Conservation (phyloP, 1,140 invertebrate species). For the Scaptomyza hsui region DNA sequence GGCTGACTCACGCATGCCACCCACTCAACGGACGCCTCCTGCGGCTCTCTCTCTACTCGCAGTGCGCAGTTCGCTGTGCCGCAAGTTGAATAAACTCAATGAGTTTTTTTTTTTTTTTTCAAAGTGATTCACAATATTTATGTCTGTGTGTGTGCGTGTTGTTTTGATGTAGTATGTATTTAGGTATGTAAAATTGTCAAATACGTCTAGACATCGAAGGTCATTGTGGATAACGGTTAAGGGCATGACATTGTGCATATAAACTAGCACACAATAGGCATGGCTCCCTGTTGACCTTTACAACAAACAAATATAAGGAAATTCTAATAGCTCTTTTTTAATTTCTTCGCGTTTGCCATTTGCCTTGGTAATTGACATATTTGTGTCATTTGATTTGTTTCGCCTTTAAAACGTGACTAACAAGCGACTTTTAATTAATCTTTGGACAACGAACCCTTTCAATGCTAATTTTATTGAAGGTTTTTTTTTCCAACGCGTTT, state of each 20-base stretch:
- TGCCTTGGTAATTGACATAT: conserved; percentile 61
- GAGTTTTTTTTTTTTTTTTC: conserved; percentile 37
- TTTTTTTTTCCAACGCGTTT: conserved; percentile 27
- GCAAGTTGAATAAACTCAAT: conserved; percentile 72
- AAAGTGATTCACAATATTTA: conserved; percentile 67
- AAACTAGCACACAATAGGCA: conserved; percentile 6
- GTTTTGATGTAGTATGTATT: conserved; percentile 42
- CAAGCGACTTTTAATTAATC: conserved; percentile 54
- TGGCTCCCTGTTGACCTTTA: conserved; percentile 27
- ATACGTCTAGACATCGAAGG: conserved; percentile 77
- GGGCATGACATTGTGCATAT: conserved; percentile 38
- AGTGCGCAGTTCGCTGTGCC: conserved; percentile 15
- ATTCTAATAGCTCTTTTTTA: conserved; percentile 42
- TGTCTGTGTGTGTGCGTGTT: conserved; percentile 38
- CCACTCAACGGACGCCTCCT: too few species aligned
- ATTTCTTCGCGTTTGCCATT: conserved; percentile 40
- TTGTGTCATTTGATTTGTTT: conserved; percentile 44
- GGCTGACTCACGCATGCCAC: conserved; percentile 1
- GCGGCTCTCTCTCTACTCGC: too few species aligned
- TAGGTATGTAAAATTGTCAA: conserved; percentile 71
- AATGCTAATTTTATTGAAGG: conserved; percentile 60
- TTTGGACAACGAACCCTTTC: conserved; percentile 11
- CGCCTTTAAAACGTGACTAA: conserved; percentile 65
- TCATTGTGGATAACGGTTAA: conserved; percentile 56
- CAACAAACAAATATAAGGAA: conserved; percentile 30